Evolutionary conservation across 2,888 invertebrate species (phyloP).

Genomic region (Orthosia gothica): DNA sequence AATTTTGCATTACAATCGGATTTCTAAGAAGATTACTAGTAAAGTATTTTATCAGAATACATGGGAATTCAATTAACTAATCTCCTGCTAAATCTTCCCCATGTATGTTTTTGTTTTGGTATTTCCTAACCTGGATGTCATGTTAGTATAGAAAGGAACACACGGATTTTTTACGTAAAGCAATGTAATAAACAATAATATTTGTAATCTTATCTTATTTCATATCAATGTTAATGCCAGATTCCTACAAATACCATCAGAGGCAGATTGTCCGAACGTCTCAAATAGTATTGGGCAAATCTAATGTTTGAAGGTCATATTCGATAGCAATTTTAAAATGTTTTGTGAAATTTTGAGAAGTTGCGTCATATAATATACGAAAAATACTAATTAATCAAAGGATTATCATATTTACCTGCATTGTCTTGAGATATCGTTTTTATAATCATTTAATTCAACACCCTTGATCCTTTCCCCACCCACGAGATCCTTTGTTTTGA

Average conservation of each 20-base stretch:
- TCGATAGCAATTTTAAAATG: not conserved
- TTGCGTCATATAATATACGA: not conserved
- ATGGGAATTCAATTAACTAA: slow-evolving; percentile 6
- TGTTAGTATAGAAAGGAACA: not conserved
- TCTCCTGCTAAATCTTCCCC: not conserved
- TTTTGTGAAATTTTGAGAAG: not conserved
- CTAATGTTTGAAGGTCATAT: too few relatives aligned
- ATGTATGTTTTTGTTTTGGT: not conserved
- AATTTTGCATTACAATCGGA: not conserved
- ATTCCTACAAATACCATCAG: too few relatives aligned
- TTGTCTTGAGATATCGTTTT: not conserved
- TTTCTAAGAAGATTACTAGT: not conserved
- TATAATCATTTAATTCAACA: slow-evolving; percentile 26
- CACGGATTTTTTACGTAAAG: not conserved
- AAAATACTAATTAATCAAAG: not conserved
- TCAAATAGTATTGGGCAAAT: not conserved
- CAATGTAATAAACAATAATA: too few relatives aligned
- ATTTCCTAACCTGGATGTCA: not conserved
- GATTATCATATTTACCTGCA: slow-evolving; percentile 11
- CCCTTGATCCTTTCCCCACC: too few relatives aligned
- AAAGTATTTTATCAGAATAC: slow-evolving; percentile 3
- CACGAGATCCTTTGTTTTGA: not conserved
- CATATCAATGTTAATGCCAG: too few relatives aligned
- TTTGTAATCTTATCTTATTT: not conserved
- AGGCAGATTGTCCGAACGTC: not conserved